Evolutionary conservation across 2,888 invertebrate genomes (phyloP).

Genomic region (Drosophila picticornis): DNA sequence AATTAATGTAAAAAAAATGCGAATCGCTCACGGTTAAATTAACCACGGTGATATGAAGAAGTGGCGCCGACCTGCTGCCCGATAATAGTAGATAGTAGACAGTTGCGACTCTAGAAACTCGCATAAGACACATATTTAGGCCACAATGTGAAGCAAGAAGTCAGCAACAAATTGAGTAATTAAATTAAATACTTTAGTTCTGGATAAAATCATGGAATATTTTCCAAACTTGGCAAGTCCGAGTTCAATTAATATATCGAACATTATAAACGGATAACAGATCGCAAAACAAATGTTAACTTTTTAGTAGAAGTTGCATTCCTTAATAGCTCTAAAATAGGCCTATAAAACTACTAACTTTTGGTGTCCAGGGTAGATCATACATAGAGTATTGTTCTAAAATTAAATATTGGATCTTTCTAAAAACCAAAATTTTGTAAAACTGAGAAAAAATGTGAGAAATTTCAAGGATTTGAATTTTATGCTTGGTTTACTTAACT

Average conservation of each 20-base stretch:
- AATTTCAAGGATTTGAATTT: no score
- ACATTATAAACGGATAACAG: constrained; percentile 48
- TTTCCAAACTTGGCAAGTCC: constrained; percentile 60
- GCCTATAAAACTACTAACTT: no score
- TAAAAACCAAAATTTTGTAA: no score
- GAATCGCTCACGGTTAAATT: constrained; percentile 9
- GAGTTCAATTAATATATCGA: constrained; percentile 68
- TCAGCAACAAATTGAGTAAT: neutral
- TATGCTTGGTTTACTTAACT: no score
- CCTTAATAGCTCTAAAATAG: no score
- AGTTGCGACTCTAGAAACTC: constrained; percentile 18
- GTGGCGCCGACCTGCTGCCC: constrained; percentile 21
- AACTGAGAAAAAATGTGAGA: no score
- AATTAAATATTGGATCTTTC: no score
- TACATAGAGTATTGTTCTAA: no score
- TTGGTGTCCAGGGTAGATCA: no score
- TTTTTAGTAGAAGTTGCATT: no score
- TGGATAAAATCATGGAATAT: constrained; percentile 26
- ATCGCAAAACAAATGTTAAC: neutral
- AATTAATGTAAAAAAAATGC: constrained; percentile 46
- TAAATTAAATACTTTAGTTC: constrained; percentile 1
- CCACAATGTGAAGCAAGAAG: neutral
- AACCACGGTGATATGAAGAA: constrained; percentile 5
- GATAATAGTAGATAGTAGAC: constrained; percentile 9
- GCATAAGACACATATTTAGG: constrained; percentile 37